Evolutionary conservation across 2,888 invertebrate species (phyloP), one percentile per base, ranked within the genome.

Genomic region (Megaustenia siamemsis): DNA sequence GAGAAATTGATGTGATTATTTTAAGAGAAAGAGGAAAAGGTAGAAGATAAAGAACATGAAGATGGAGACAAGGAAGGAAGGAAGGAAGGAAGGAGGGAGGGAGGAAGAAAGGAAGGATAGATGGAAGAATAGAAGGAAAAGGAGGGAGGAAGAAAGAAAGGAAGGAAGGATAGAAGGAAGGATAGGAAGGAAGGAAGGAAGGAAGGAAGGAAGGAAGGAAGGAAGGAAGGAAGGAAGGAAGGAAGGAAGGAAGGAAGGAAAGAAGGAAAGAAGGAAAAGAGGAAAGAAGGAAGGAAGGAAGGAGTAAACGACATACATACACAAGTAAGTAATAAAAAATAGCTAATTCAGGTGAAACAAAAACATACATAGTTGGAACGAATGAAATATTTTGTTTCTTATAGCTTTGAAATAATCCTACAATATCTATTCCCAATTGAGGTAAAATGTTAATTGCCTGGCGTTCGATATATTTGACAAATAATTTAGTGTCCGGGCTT

Each of bases 41-140:
- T 15, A 69, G 49, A 35, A 60, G n/a, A 43, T 18, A 18, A 69
- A 38, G 32, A 56, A 35, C 38, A 81, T 49, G 82, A 53, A 82
- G 78, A 78, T 38, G 71, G 79, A 78, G 43, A 80, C 73, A 84
- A 35, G 53, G 82, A 85, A 49, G 66, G 82, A 85, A 21, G 28
- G 53, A 75, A 38, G 56, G 63, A 82, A 38, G 68, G 53, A 66
- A 24, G 82, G 71, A 73, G 28, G 43, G 60, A 81, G 73, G 81
- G 60, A 60, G 60, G 81, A 56, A 63, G 60, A 60, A 35, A 60
- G 73, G 28, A 38, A 38, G 43, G 32, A 45, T 45, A 49, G 35
- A 45, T 60, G 15, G 69, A 5, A 60, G 6, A 60, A 5, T 21
- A 18, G 18, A 60, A 60, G 24, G 5, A 60, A 5, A 5, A n/a